A percentile compares a stretch with the other conserved stretches of the same genome.
phyloP scores from a whole-genome alignment of 2,797 vertebrate species.

The Bryconaethiops microstoma region DNA sequence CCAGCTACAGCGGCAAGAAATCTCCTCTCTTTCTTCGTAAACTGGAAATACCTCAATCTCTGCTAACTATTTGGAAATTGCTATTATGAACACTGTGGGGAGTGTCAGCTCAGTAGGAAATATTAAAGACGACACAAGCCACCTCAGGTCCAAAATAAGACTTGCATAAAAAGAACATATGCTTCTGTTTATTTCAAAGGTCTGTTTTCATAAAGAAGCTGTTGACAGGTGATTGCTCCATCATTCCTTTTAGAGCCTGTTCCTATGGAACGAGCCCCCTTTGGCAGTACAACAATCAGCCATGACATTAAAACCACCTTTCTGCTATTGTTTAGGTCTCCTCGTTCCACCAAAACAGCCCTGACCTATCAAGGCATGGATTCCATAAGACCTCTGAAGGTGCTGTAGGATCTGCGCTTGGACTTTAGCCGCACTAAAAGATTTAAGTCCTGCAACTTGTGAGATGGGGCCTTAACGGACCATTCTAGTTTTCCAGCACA shows the following conservation, averaged over 20 bases:
- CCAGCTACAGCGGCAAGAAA: background rate
- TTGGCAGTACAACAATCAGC: too few species aligned
- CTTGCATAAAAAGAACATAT: background rate
- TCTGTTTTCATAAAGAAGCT: background rate
- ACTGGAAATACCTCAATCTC: background rate
- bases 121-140: background rate
- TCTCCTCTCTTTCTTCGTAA: slow-evolving; percentile 1
- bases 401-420: too few species aligned
- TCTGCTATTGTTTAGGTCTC: too few species aligned
- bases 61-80: background rate
- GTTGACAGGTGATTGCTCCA: background rate
- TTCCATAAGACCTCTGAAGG: too few species aligned
- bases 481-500: too few species aligned
- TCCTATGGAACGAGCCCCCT: too few species aligned
- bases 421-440: too few species aligned
- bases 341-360: too few species aligned
- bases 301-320: too few species aligned
- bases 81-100: background rate
- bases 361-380: too few species aligned
- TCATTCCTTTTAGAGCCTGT: background rate
- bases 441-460: too few species aligned
- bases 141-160: background rate
- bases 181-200: background rate
- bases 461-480: too few species aligned
- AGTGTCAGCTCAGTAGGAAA: background rate